Percentiles rank a stretch among this genome's conserved stretches.
phyloP scores from a whole-genome alignment of 2,113 vertebrate genomes.

The Bambusicola thoracicus region DNA sequence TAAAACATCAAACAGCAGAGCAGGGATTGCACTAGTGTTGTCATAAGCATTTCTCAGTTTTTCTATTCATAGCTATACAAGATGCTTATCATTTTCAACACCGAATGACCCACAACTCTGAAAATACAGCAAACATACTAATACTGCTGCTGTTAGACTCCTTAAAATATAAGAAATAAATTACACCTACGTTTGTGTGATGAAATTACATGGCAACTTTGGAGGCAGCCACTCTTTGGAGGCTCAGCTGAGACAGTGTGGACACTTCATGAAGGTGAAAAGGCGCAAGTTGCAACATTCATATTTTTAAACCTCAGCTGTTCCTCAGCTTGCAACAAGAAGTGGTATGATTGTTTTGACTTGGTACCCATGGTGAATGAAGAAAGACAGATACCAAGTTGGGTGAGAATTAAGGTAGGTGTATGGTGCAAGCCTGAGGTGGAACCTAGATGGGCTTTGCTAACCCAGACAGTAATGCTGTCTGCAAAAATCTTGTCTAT shows the following conservation, averaged over 20 bases:
- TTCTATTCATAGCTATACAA: constrained; percentile 6
- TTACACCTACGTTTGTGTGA: neutral
- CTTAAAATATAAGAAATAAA: neutral
- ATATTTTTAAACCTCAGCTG: neutral
- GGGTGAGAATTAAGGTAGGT: neutral
- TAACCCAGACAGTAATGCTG: neutral
- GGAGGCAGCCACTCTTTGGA: neutral
- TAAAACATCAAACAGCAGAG: neutral
- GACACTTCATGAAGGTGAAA: neutral
- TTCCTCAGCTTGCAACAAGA: neutral
- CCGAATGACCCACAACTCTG: neutral
- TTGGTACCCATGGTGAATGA: neutral
- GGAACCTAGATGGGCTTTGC: neutral
- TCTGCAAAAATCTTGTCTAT: neutral
- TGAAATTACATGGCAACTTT: neutral
- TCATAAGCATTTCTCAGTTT: neutral
- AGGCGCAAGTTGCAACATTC: neutral
- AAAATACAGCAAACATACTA: neutral
- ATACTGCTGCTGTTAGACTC: neutral
- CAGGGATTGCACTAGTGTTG: neutral
- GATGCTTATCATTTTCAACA: neutral
- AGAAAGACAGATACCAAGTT: neutral
- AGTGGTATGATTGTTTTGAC: neutral
- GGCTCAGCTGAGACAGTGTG: neutral
- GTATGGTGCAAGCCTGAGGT: neutral